Base-by-base conservation (phyloP, 1,140 invertebrate species). In the Heliconius melpomene region DNA sequence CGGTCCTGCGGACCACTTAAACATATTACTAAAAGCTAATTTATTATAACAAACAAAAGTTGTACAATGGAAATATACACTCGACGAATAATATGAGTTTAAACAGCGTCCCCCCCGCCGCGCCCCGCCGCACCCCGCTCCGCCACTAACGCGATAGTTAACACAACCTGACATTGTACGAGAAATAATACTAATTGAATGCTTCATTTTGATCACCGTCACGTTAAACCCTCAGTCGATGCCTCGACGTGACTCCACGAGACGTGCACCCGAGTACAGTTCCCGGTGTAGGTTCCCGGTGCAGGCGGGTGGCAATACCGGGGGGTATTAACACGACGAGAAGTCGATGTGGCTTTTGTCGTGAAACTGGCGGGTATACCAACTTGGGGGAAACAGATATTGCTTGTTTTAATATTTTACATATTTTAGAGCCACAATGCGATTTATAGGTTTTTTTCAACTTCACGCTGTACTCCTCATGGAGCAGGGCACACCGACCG, bases 101-200 rank as follows among this genome's bases (percentile, higher is more conserved):
- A 78, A 78, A 78, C 71, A 73, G 71, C 77, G 71, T 50, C 71
- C 20, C 74, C 20, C 26, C 60, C 20, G 20, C 20, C 20, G 20
- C 54, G 54, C 54, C 18, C 32, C 20, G 29, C 29, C 36, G 72
- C 32, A 1, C 74, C 23, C 73, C 32, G 32, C 32, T 32, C 32
- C 32, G 6, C 78, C 78, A 70, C 78, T 74, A 74, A 79, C 72
- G 54, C 77, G 78, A 74, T 79, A 79, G 78, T 79, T 79, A 74
- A 79, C 78, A 74, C 78, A 66, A 66, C 54, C 77, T 78, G 72
- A 66, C 78, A 74, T 79, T 79, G 54, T 79, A 79, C 72, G 78
- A 70, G 78, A 79, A 77, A 74, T 79, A 79, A 79, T 79, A 79
- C 57, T 79, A 79, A 79, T 74, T 74, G 72, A 78, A 79, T 79